A percentile compares a stretch with the other conserved stretches of the same genome.
These are phyloP conservation scores for Genyomyrus donnyi DNA, from an alignment of 2,113 vertebrate species.

Conservation along the genomic window DNA sequence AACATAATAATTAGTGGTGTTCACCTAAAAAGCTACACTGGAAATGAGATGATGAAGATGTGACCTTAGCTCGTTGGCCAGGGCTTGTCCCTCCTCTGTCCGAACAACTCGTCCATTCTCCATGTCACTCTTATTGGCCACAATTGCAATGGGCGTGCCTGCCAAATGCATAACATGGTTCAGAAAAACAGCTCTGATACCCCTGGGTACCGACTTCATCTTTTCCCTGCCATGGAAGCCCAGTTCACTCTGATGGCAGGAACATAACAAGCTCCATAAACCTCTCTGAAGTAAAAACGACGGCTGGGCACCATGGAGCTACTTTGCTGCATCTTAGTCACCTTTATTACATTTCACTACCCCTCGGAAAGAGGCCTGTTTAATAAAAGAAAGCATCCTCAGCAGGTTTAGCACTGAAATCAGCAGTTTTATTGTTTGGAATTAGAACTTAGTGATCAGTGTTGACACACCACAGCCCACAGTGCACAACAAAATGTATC, in stretches of 20 bases:
- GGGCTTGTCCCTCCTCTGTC: conserved; percentile 39
- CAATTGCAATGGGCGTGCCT: conserved; percentile 41
- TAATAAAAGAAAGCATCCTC: not conserved
- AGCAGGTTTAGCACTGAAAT: not conserved
- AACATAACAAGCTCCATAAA: not conserved
- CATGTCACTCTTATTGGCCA: conserved; percentile 44
- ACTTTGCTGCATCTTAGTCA: not conserved
- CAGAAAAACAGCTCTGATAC: not conserved
- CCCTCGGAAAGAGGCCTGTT: not conserved
- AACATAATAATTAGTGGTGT: not conserved
- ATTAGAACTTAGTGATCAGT: no score
- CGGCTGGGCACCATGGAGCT: not conserved
- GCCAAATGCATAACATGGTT: not conserved
- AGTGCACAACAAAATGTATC: no score
- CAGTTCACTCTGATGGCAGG: not conserved
- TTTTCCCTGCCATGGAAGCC: not conserved
- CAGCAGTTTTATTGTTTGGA: not conserved
- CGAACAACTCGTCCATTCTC: conserved; percentile 38
- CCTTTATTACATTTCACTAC: not conserved
- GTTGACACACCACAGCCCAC: no score
- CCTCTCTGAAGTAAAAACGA: not conserved
- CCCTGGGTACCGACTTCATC: not conserved
- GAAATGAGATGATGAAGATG: not conserved
- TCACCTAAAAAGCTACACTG: not conserved
- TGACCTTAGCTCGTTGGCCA: conserved; percentile 40